Percentiles rank a stretch among this genome's conserved stretches.
Evolutionary conservation across 2,113 vertebrate species (phyloP).

Genomic region (Odontesthes bonariensis): DNA sequence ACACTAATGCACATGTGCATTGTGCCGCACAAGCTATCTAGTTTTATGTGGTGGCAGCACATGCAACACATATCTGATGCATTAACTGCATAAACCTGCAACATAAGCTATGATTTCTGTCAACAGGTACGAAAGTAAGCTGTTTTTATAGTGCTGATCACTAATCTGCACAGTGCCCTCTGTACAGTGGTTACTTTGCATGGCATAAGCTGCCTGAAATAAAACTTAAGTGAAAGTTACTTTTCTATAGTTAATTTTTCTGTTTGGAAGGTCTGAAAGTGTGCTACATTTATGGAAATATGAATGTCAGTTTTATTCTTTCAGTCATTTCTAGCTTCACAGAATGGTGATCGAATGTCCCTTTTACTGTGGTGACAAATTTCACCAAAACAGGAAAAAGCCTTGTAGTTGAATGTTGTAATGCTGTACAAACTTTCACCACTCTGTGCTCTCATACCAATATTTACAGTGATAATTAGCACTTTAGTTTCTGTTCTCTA

Average conservation of each 20-base stretch:
- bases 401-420: slow-evolving; percentile 17
- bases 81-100: neutral
- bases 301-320: neutral
- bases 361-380: neutral
- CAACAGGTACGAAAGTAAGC: neutral
- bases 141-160: neutral
- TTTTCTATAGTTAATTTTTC: slow-evolving; percentile 16
- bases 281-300: neutral
- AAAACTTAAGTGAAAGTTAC: neutral
- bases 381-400: slow-evolving; percentile 26
- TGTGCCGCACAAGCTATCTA: neutral
- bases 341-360: neutral
- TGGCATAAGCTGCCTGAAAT: slow-evolving; percentile 14
- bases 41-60: neutral
- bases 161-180: neutral
- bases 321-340: neutral
- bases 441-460: slow-evolving; percentile 6
- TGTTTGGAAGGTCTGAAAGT: slow-evolving; percentile 14
- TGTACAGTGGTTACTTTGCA: slow-evolving; percentile 9
- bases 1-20: slow-evolving; percentile 14
- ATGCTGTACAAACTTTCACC: slow-evolving; percentile 11
- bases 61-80: neutral
- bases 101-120: slow-evolving; percentile 4
- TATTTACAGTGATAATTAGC: slow-evolving; percentile 34
- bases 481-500: slow-evolving; percentile 60